Evolutionary conservation across 2,888 invertebrate species (phyloP).

Genomic region (Papilio protenor): DNA sequence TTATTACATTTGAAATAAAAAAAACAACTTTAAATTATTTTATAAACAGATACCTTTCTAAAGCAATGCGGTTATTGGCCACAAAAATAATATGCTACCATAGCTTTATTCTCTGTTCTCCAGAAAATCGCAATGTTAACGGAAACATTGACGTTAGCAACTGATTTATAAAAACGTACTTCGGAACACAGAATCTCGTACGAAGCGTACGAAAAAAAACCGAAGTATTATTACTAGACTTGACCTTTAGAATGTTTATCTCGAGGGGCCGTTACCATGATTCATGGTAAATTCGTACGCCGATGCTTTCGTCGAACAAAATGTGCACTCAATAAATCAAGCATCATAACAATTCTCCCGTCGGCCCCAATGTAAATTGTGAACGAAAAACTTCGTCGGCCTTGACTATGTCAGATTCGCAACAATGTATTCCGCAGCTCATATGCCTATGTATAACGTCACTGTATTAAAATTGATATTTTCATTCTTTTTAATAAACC

Average conservation of each 20-base stretch:
- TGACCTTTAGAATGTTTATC: conserved; percentile 66
- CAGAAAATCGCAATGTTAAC: neutral
- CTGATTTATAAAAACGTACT: conserved; percentile 8
- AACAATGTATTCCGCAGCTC: conserved; percentile 43
- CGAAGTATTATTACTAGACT: conserved; percentile 31
- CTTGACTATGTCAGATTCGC: conserved; percentile 37
- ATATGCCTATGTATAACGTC: conserved; percentile 12
- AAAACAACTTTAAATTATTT: no score
- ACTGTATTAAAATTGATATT: neutral
- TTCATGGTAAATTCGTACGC: conserved; percentile 63
- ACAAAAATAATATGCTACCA: neutral
- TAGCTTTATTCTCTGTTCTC: neutral
- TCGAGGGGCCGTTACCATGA: conserved; percentile 62
- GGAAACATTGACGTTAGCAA: conserved; percentile 4
- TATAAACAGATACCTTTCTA: no score
- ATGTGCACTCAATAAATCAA: conserved; percentile 74
- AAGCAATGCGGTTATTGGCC: neutral
- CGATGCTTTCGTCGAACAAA: conserved; percentile 62
- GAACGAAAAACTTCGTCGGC: conserved; percentile 57
- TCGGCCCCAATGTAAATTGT: conserved; percentile 60
- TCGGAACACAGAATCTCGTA: neutral
- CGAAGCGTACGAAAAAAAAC: conserved; percentile 15
- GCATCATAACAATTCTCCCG: conserved; percentile 67
- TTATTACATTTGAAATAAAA: no score
- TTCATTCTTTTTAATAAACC: neutral